These are phyloP conservation scores for Nemotelus pantherinus DNA, from an alignment of 2,888 invertebrate genomes.

Conservation along the genomic window DNA sequence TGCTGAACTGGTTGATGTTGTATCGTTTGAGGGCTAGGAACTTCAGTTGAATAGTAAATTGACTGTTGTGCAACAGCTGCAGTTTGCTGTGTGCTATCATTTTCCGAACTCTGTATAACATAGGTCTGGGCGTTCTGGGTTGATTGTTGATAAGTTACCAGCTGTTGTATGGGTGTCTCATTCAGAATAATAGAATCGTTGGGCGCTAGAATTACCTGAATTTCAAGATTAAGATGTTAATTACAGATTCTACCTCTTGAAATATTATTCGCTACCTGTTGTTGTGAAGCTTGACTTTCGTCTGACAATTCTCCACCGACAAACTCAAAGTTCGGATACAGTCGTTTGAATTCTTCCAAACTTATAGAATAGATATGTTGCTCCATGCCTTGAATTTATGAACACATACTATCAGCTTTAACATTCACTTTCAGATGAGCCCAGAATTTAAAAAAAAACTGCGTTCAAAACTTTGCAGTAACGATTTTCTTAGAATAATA, in stretches of 20 bases:
- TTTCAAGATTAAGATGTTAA: not conserved
- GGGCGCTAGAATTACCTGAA: slow-evolving; percentile 52
- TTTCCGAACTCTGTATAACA: slow-evolving; percentile 54
- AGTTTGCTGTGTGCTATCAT: slow-evolving; percentile 46
- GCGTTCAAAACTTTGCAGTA: no score
- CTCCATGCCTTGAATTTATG: slow-evolving; percentile 67
- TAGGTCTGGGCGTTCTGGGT: slow-evolving; percentile 54
- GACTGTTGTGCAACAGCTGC: slow-evolving; percentile 51
- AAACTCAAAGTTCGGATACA: slow-evolving; percentile 71
- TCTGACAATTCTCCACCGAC: slow-evolving; percentile 57
- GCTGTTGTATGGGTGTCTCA: slow-evolving; percentile 62
- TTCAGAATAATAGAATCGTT: slow-evolving; percentile 65
- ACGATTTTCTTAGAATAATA: no score
- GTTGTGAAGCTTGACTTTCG: slow-evolving; percentile 31
- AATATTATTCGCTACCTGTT: slow-evolving; percentile 12
- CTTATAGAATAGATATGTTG: slow-evolving; percentile 76
- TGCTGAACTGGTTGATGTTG: slow-evolving; percentile 52
- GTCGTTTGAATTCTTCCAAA: slow-evolving; percentile 72
- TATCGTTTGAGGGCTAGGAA: slow-evolving; percentile 41
- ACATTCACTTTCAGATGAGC: no score
- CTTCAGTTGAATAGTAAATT: slow-evolving; percentile 51
- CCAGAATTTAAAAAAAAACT: no score
- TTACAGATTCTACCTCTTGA: not conserved
- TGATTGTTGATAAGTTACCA: slow-evolving; percentile 62
- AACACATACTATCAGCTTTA: no score